Base-by-base conservation (phyloP, 2,888 invertebrate species). In the Drosophila prolongata region DNA sequence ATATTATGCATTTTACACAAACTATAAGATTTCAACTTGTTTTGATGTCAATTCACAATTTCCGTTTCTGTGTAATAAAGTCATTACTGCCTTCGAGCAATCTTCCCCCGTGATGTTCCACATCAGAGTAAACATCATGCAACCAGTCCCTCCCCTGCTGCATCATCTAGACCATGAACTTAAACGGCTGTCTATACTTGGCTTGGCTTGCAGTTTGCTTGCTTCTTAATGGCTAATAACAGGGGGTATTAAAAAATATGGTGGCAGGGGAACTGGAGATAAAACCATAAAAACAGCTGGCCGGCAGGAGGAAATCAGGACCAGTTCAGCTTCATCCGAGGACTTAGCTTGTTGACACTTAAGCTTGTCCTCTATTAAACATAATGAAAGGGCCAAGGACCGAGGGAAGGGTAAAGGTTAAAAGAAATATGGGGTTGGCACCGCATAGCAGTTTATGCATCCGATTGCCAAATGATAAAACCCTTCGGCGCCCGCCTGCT, bases 201-300 rank as follows among this genome's bases (percentile, higher is more conserved):
- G 73, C 77, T 66, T 44, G 61, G 46, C 72, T 68, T 70, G 78
- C 84, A 79, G 67, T 73, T 79, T 35, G 55, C 56, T 42, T 16
- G 16, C 62, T 61, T 57, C 55, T 68, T 77, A 80, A 86, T 86
- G 75, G 80, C 65, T 44, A 73, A 88, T 88, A 88, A 86, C 71
- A 65, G 79, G 55, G 75, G 49, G 68, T 77, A 82, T 82, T 81
- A 77, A 85, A 77, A 64, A 68, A 68, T 59, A 50, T 68, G 62
- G 42, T 40, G 44, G 27, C 72, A 27, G 13, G 14, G 42, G 13
- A 55, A 42, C 70, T 19, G 37, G 37, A 27, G 19, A 40, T 42
- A 27, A 24, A n/a, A 44, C 34, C 53, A 65, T 47, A 55, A 68
- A 47, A 47, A 37, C 35, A 49, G 40, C 34, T 24, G n/a, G 40